A percentile compares a stretch with the other conserved stretches of the same genome.
Evolutionary conservation across 2,113 vertebrate species (phyloP).

Genomic region (Ophthalmolycus amberensis): DNA sequence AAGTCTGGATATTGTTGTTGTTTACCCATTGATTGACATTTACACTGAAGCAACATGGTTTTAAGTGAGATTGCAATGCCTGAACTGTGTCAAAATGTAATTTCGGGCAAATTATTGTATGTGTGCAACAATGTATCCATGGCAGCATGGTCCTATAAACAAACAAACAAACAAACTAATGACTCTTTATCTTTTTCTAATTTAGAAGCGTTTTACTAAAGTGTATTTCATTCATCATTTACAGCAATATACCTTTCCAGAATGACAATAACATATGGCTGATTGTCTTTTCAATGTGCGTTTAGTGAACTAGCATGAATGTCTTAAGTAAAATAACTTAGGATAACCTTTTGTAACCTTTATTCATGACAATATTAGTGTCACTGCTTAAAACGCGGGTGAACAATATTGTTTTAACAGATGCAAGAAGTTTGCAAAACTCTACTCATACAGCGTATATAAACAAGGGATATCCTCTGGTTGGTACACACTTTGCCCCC

Average conservation of each 20-base stretch:
- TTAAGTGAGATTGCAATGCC: not conserved
- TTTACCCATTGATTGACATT: not conserved
- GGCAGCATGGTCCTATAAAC: not conserved
- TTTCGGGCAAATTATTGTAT: not conserved
- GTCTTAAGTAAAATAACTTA: not conserved
- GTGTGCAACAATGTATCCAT: not conserved
- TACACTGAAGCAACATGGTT: not conserved
- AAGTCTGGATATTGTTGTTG: not conserved
- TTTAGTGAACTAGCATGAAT: not conserved
- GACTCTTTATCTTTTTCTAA: not conserved
- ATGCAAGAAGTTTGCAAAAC: not conserved
- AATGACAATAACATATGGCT: not conserved
- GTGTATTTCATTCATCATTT: not conserved
- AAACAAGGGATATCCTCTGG: not conserved
- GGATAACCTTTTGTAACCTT: not conserved
- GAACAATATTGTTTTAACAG: not conserved
- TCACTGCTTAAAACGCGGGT: not conserved
- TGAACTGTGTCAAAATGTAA: not conserved
- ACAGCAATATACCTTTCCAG: not conserved
- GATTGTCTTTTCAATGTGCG: not conserved
- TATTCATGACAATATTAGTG: not conserved
- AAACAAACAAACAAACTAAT: not conserved
- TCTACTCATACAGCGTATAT: not conserved
- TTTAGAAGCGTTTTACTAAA: not conserved
- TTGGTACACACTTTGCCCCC: conserved; percentile 72